These are phyloP conservation scores for Didymodactylos carnosus DNA, from an alignment of 2,888 invertebrate species.

Conservation along the genomic window DNA sequence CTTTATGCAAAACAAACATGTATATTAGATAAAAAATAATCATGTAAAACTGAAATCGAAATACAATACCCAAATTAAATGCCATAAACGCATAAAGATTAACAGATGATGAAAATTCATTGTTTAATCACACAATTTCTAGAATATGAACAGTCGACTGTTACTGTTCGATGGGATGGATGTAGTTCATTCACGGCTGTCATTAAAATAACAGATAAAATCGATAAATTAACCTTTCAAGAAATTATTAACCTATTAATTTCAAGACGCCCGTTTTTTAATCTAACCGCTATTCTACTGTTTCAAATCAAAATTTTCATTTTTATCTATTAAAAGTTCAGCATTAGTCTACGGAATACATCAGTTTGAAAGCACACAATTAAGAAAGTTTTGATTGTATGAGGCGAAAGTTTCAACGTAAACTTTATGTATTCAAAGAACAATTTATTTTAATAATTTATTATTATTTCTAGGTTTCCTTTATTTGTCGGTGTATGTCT, in stretches of 20 bases:
- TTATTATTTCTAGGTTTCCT: no score
- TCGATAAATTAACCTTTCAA: not conserved
- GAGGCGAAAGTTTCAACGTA: conserved; percentile 31
- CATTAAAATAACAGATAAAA: not conserved
- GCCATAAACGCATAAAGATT: no score
- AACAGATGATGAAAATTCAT: no score
- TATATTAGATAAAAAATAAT: no score
- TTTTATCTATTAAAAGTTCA: conserved; percentile 29
- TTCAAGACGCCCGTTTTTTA: no score
- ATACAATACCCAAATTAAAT: no score
- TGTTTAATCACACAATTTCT: no score
- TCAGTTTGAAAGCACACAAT: conserved; percentile 34
- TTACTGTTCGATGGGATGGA: conserved; percentile 13
- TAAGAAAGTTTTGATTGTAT: conserved; percentile 32
- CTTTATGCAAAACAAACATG: no score
- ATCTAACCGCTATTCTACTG: no score
- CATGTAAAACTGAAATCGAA: no score
- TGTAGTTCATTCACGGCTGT: conserved; percentile 1
- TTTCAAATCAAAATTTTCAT: conserved; percentile 34
- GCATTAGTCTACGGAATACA: conserved; percentile 33
- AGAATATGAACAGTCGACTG: conserved; percentile 6
- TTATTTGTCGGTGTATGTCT: no score
- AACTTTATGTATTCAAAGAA: conserved; percentile 30
- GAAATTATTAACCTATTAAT: no score
- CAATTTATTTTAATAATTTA: conserved; percentile 32